Conservation (phyloP, 2,113 vertebrate species). For the Channa argus region DNA sequence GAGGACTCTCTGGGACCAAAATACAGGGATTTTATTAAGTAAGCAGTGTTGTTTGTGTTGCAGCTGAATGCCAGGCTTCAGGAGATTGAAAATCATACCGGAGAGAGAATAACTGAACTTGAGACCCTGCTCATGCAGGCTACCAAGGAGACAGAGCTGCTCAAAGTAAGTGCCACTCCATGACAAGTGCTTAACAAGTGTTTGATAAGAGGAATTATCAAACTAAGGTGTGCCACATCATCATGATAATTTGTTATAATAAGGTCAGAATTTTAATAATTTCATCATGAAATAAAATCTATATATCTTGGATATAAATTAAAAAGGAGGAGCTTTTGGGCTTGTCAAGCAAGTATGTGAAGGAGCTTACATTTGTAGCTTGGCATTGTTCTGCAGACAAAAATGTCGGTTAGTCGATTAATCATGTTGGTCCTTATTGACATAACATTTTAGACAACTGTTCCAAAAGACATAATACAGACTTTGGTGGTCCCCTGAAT, state of each 20-base stretch:
- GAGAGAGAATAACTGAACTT: constrained; percentile 90
- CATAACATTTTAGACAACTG: no score
- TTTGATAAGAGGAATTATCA: constrained; percentile 11
- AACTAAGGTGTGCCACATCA: not conserved
- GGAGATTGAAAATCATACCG: constrained; percentile 87
- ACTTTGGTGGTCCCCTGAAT: no score
- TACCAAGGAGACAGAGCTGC: constrained; percentile 89
- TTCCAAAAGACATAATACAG: no score
- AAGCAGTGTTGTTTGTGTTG: not conserved
- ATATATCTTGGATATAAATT: constrained; percentile 5
- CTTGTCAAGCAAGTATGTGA: accelerated
- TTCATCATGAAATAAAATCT: constrained; percentile 11
- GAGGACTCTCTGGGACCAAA: not conserved
- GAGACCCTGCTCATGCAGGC: constrained; percentile 94
- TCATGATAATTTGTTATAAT: not conserved
- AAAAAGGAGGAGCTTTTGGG: not conserved
- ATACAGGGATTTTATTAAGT: not conserved
- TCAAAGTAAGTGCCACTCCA: constrained; percentile 82
- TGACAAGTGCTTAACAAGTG: not conserved
- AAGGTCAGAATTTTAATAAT: constrained; percentile 6
- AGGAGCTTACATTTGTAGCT: constrained; percentile 1
- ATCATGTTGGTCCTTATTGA: no score
- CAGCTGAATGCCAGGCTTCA: constrained; percentile 89
- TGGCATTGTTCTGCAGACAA: not conserved
- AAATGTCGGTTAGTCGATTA: not conserved